phyloP scores from a whole-genome alignment of 2,797 vertebrate species.

The Karalla daura region DNA sequence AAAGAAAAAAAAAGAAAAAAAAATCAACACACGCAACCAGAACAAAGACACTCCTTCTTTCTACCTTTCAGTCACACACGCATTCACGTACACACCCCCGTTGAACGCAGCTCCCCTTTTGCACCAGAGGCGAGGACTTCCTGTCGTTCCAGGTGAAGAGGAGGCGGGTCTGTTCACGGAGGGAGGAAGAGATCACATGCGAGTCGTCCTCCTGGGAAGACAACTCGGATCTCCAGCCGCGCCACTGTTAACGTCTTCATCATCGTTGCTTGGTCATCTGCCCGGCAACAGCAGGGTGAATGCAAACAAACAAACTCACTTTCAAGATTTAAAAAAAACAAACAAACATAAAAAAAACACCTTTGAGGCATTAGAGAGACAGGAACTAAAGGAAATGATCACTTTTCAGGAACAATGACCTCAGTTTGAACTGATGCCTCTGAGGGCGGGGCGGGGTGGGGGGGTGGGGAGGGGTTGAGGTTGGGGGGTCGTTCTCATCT shows the following conservation, averaged over 20 bases:
- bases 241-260: slow-evolving; percentile 14
- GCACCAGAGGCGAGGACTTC: slow-evolving; percentile 80
- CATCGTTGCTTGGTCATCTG: slow-evolving; percentile 16
- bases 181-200: slow-evolving; percentile 39
- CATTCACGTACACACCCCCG: slow-evolving; percentile 7
- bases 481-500: slow-evolving; percentile 2
- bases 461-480: no score
- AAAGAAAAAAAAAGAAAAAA: slow-evolving; percentile 6
- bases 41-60: slow-evolving; percentile 28
- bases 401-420: slow-evolving; percentile 24
- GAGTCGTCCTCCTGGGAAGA: slow-evolving; percentile 13
- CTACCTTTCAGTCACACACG: slow-evolving; percentile 7
- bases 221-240: slow-evolving; percentile 24
- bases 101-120: slow-evolving; percentile 65
- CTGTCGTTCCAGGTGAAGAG: slow-evolving; percentile 43
- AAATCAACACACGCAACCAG: slow-evolving; percentile 7
- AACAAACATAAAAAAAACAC: no score
- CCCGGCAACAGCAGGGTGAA: slow-evolving; percentile 4
- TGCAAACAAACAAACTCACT: slow-evolving; percentile 14
- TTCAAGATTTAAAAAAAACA: slow-evolving; percentile 3
- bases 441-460: no score
- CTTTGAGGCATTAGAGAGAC: slow-evolving; percentile 12
- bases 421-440: slow-evolving; percentile 34
- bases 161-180: slow-evolving; percentile 23
- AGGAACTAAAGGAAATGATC: slow-evolving; percentile 35